phyloP scores from a whole-genome alignment of 2,113 vertebrate genomes.

The Leptosomus discolor region DNA sequence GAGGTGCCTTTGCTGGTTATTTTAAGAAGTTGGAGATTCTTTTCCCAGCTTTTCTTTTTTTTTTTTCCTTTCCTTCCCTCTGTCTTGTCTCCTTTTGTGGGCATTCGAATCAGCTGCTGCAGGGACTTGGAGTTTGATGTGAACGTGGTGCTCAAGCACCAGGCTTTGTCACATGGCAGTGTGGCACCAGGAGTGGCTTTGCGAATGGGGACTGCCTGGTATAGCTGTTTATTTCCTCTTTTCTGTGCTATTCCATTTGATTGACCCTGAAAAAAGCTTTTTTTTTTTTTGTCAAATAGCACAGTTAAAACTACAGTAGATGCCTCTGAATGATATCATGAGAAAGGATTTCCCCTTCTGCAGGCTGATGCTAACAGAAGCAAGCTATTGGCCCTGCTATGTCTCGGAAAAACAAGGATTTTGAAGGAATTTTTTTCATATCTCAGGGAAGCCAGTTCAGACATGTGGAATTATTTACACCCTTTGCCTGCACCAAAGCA shows the following conservation, averaged over 20 bases:
- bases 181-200: not conserved
- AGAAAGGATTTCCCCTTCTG: not conserved
- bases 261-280: not conserved
- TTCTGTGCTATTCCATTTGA: not conserved
- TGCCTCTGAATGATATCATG: not conserved
- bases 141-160: rapidly evolving
- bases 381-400: not conserved
- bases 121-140: not conserved
- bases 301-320: not conserved
- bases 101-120: not conserved
- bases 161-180: not conserved
- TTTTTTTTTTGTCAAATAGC: not conserved
- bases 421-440: not conserved
- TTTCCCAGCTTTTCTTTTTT: not conserved
- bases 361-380: not conserved
- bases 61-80: rapidly evolving
- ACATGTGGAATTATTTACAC: not conserved
- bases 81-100: not conserved
- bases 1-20: not conserved
- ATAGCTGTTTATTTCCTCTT: not conserved
- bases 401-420: not conserved
- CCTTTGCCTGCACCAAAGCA: not conserved
- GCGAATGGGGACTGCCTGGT: not conserved
- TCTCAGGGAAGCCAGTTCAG: not conserved
- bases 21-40: not conserved